These are phyloP conservation scores for Emydoidea blandingii DNA, from an alignment of 2,797 vertebrate genomes.

Conservation along the genomic window DNA sequence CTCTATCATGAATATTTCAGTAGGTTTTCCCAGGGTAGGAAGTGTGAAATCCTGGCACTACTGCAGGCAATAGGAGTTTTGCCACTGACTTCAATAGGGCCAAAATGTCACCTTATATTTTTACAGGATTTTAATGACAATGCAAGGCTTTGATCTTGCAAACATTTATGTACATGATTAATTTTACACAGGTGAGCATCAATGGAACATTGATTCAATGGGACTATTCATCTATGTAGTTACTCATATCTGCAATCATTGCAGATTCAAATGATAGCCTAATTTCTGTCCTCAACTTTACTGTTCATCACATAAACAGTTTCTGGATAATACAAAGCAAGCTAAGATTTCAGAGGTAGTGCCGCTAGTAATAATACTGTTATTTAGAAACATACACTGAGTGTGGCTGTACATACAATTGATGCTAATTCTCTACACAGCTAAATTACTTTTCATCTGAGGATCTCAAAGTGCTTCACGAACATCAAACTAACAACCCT, in stretches of 20 bases:
- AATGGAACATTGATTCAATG: not conserved
- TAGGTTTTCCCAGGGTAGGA: accelerated
- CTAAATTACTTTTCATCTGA: not conserved
- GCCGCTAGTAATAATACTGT: not conserved
- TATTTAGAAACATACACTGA: not conserved
- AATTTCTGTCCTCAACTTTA: not conserved
- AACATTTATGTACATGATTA: not conserved
- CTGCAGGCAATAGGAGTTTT: accelerated
- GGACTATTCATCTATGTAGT: not conserved
- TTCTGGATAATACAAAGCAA: not conserved
- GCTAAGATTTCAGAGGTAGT: not conserved
- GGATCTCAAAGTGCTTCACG: not conserved
- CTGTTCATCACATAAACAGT: not conserved
- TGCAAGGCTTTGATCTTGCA: not conserved
- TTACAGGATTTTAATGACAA: not conserved
- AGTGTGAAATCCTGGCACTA: not conserved
- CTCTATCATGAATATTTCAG: accelerated
- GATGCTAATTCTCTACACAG: not conserved
- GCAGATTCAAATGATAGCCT: not conserved
- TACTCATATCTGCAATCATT: not conserved
- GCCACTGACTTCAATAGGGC: not conserved
- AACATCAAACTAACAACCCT: not conserved
- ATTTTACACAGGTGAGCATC: not conserved
- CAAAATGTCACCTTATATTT: accelerated
- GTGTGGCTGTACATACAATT: not conserved